phyloP scores from a whole-genome alignment of 2,797 vertebrate species.

The Etheostoma nigrum region DNA sequence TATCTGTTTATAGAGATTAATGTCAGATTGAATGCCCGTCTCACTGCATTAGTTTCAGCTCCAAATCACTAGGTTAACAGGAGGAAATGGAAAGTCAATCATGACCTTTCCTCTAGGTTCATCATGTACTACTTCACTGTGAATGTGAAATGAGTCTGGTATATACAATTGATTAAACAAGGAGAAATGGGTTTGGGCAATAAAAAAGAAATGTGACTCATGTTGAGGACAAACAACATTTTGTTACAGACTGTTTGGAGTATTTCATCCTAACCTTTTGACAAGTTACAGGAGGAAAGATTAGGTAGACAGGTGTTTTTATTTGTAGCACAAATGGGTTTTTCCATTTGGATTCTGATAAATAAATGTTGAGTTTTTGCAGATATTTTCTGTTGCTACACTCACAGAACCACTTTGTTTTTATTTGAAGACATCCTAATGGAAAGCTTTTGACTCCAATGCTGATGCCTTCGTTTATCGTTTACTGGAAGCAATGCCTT shows the following conservation, averaged over 20 bases:
- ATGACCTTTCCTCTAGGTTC: slow-evolving; percentile 35
- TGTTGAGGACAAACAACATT: background rate
- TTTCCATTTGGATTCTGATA: background rate
- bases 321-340: background rate
- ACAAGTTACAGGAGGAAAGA: slow-evolving; percentile 1
- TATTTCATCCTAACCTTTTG: slow-evolving; percentile 12
- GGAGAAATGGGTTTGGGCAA: background rate
- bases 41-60: slow-evolving; percentile 1
- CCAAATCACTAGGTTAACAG: slow-evolving; percentile 17
- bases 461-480: background rate
- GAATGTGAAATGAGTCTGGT: slow-evolving; percentile 5
- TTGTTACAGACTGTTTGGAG: background rate
- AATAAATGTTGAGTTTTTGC: slow-evolving; percentile 17
- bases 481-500: background rate
- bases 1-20: too few species aligned
- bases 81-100: slow-evolving; percentile 38
- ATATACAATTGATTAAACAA: slow-evolving; percentile 16
- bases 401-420: slow-evolving; percentile 8
- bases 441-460: background rate
- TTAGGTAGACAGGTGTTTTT: background rate
- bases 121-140: slow-evolving; percentile 4
- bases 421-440: slow-evolving; percentile 18
- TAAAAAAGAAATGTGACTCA: background rate
- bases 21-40: slow-evolving; percentile 6
- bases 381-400: slow-evolving; percentile 9